A percentile compares a stretch with the other conserved stretches of the same genome.
Evolutionary conservation across 2,888 invertebrate genomes (phyloP).

Genomic region (Chironomus riparius): DNA sequence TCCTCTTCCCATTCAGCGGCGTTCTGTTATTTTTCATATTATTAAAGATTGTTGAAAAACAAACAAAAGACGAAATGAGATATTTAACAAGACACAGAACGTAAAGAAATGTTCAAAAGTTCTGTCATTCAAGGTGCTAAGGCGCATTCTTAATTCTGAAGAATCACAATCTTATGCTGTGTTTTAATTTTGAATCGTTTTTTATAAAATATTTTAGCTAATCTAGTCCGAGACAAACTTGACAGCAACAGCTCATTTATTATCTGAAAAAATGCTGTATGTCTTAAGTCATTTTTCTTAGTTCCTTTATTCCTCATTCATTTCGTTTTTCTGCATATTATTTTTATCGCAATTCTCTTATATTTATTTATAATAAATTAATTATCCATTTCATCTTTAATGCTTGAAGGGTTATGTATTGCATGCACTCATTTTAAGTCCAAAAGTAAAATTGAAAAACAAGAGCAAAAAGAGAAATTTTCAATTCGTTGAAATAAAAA

Average conservation of each 20-base stretch:
- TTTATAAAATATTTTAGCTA: too few relatives aligned
- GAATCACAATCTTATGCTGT: too few relatives aligned
- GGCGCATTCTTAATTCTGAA: too few relatives aligned
- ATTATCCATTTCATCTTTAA: background rate
- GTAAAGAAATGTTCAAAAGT: background rate
- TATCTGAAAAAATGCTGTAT: background rate
- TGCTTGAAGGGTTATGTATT: background rate
- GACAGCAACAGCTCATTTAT: too few relatives aligned
- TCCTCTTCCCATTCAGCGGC: conserved; percentile 7
- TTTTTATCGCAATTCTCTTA: background rate
- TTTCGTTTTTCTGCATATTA: background rate
- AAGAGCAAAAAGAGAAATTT: background rate
- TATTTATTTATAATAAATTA: conserved; percentile 4
- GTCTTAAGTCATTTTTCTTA: conserved; percentile 2
- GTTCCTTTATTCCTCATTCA: too few relatives aligned
- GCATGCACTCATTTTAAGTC: too few relatives aligned
- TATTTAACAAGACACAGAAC: conserved; percentile 1
- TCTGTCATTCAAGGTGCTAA: too few relatives aligned
- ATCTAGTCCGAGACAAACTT: too few relatives aligned
- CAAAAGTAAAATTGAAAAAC: background rate
- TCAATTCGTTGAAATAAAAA: background rate
- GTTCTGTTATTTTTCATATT: background rate
- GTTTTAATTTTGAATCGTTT: too few relatives aligned
- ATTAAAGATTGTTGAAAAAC: conserved; percentile 11
- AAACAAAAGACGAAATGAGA: conserved; percentile 22